Conservation (phyloP, 2,797 vertebrate species). For the Catamblyrhynchus diadema region DNA sequence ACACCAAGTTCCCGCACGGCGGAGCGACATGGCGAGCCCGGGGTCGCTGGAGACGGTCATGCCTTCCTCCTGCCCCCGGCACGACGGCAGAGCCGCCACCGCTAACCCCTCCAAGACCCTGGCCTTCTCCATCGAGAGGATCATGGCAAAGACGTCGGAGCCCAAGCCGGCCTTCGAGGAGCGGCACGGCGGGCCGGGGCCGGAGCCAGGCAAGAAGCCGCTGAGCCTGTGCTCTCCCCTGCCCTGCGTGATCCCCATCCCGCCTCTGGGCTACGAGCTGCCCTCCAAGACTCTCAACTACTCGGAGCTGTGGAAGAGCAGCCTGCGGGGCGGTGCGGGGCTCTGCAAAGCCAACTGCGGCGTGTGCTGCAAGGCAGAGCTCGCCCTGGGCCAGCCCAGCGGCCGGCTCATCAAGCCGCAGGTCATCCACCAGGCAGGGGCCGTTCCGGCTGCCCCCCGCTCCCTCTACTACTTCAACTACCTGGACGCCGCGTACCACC, state of each 20-base stretch:
- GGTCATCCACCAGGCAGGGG: slow-evolving; percentile 90
- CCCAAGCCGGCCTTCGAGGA: slow-evolving; percentile 73
- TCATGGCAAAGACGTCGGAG: slow-evolving; percentile 95
- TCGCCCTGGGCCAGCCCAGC: slow-evolving; percentile 81
- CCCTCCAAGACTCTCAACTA: slow-evolving; percentile 94
- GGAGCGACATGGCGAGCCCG: slow-evolving; percentile 86
- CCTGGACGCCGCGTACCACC: slow-evolving; percentile 91
- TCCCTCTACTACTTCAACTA: slow-evolving; percentile 97
- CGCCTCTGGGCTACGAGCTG: slow-evolving; percentile 88
- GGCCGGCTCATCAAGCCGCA: slow-evolving; percentile 94
- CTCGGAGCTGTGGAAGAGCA: slow-evolving; percentile 93
- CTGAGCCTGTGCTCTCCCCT: slow-evolving; percentile 89
- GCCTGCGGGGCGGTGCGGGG: slow-evolving; percentile 82
- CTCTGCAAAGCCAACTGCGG: slow-evolving; percentile 91
- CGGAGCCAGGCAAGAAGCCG: slow-evolving; percentile 81
- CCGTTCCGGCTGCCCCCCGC: slow-evolving; percentile 82
- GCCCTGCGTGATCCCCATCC: slow-evolving; percentile 92
- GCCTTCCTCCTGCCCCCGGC: slow-evolving; percentile 81
- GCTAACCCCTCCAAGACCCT: slow-evolving; percentile 89
- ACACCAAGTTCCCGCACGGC: slow-evolving; percentile 74
- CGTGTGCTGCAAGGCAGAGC: slow-evolving; percentile 86
- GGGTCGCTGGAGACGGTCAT: slow-evolving; percentile 89
- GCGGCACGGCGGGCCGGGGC: slow-evolving; percentile 59
- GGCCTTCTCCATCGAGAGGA: slow-evolving; percentile 98
- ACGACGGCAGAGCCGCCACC: slow-evolving; percentile 79